phyloP scores from a whole-genome alignment of 1,140 invertebrate species.

The Mactra quadrangularis region DNA sequence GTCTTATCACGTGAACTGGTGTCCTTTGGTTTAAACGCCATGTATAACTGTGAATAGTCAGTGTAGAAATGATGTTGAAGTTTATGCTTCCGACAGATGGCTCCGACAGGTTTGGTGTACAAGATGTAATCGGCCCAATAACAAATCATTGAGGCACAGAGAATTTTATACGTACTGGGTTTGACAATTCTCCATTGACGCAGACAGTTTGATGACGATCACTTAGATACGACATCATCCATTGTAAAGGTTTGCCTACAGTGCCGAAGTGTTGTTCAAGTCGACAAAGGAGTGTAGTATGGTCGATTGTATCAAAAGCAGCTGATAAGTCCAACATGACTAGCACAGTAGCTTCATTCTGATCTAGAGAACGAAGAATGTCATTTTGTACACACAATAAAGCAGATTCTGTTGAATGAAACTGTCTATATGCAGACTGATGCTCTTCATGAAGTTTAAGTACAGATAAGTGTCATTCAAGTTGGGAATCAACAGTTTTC shows the following conservation, averaged over 20 bases:
- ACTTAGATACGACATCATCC: slow-evolving; percentile 17
- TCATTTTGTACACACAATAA: slow-evolving; percentile 19
- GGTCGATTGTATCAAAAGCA: slow-evolving; percentile 23
- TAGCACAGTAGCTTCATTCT: background rate
- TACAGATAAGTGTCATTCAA: no score
- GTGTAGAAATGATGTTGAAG: slow-evolving; percentile 21
- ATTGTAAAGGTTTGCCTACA: background rate
- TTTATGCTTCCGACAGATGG: background rate
- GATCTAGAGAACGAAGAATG: slow-evolving; percentile 3
- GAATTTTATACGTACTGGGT: background rate
- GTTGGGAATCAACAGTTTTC: no score
- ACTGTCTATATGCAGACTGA: background rate
- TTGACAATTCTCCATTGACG: background rate
- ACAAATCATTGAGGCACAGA: slow-evolving; percentile 10
- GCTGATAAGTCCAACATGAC: slow-evolving; percentile 1
- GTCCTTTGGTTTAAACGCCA: slow-evolving; percentile 31
- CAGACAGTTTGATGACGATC: slow-evolving; percentile 9
- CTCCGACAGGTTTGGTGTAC: slow-evolving; percentile 24
- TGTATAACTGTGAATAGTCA: slow-evolving; percentile 21
- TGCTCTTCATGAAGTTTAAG: no score
- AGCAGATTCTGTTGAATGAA: background rate
- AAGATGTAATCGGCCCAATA: background rate
- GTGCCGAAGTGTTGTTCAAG: slow-evolving; percentile 15
- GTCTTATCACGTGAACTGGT: background rate
- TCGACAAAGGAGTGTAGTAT: slow-evolving; percentile 11